Evolutionary conservation across 1,140 invertebrate genomes (phyloP).

Genomic region (Heliconius congener): DNA sequence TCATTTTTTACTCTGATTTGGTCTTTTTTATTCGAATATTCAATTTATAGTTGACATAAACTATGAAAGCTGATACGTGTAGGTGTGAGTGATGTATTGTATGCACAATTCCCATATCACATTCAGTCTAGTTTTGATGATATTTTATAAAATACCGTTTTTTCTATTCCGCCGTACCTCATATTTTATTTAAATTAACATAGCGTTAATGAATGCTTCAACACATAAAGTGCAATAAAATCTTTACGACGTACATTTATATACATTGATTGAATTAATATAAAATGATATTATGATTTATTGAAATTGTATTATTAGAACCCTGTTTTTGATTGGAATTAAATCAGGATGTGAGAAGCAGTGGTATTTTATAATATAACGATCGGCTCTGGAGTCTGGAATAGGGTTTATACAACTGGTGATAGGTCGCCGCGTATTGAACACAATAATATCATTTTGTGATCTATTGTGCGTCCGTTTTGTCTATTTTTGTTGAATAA

Average conservation of each 20-base stretch:
- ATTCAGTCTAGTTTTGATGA: slow-evolving; percentile 19
- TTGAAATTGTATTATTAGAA: not conserved
- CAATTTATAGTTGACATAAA: slow-evolving; percentile 17
- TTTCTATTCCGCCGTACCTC: not conserved
- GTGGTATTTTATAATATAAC: not conserved
- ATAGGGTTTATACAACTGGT: slow-evolving; percentile 2
- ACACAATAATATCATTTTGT: slow-evolving; percentile 46
- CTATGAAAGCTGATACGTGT: slow-evolving; percentile 18
- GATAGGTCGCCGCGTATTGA: slow-evolving; percentile 33
- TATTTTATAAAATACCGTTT: slow-evolving; percentile 25
- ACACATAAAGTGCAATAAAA: slow-evolving; percentile 27
- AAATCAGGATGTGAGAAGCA: not conserved
- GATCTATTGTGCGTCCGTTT: slow-evolving; percentile 59
- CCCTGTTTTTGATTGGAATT: not conserved
- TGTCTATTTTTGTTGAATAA: slow-evolving; percentile 66
- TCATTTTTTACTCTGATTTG: slow-evolving; percentile 7
- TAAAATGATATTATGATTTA: slow-evolving; percentile 9
- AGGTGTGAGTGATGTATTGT: slow-evolving; percentile 13
- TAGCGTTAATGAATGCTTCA: slow-evolving; percentile 19
- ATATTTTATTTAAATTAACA: slow-evolving; percentile 30
- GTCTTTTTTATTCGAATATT: slow-evolving; percentile 4
- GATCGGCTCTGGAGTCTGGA: not conserved
- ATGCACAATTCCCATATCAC: slow-evolving; percentile 12
- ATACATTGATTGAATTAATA: slow-evolving; percentile 14
- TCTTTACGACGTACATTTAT: slow-evolving; percentile 22